Base-by-base conservation (phyloP, 2,797 vertebrate species). In the Cetoscarus ocellatus region DNA sequence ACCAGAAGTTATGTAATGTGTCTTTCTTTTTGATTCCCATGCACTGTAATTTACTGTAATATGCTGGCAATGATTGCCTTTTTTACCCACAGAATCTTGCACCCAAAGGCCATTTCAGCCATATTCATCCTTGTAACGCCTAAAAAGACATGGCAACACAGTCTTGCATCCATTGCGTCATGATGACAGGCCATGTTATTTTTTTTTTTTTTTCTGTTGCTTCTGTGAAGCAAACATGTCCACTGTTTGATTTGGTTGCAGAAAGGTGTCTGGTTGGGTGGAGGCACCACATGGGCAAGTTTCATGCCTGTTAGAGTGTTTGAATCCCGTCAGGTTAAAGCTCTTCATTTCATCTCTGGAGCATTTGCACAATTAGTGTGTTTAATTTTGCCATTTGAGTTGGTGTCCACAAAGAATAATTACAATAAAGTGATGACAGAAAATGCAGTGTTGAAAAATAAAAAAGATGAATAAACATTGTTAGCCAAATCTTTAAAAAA, bases 1-100 rank as follows among this genome's bases (percentile, higher is more conserved):
- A 90, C 88, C 90, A 91, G 89, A 92, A 91, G 86, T 93, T 92
- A 91, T 87, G 68, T 80, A 93, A 91, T 86, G 64, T 34, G 83
- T 87, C 88, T 90, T 84, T 75, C 56, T 78, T 88, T 90, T 88
- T 86, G 79, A 86, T 83, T 82, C 83, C 75, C 83, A 66, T 82
- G 77, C 84, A 65, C 77, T 90, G 88, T 91, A 77, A 91, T 90
- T 92, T 90, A 91, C 89, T 82, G 90, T 91, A 91, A 91, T 82
- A 77, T 39, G 57, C 82, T 90, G 88, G 87, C 81, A 85, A 77
- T 59, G 66, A 71, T 55, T 18, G 44, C 10, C 67, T n/a, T 64
- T 71, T 5, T 53, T 53, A 36, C 70, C 64, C 58, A 50, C 65
- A 86, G 61, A 75, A 86, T 59, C 58, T 66, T 62, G 77, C 50